Base-by-base conservation (phyloP, 1,140 invertebrate genomes). In the Nasonia giraulti region DNA sequence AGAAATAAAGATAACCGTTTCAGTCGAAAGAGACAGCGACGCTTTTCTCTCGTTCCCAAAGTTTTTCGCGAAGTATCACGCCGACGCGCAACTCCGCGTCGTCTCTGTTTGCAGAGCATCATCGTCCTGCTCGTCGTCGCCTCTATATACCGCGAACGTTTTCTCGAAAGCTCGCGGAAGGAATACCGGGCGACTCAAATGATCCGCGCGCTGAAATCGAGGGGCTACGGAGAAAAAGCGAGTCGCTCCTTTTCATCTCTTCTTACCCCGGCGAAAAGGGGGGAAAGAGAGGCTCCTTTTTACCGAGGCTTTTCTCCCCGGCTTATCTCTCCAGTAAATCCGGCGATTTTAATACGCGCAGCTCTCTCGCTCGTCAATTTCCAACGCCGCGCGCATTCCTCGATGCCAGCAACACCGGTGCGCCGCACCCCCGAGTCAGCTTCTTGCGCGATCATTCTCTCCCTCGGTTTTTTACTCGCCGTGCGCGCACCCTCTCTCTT, bases 341-440 rank as follows among this genome's bases (percentile, higher is more conserved):
- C 91, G 91, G 89, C 90, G 88, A 92, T 92, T 92, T 93, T 93
- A 92, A 93, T 92, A 93, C 92, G 91, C 91, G 89, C 91, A 27
- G 27, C 27, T 27, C 27, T 27, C 1, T 91, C 89, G 91, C 91
- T 91, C 88, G 89, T 90, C 91, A 92, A 92, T 92, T 92, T 92
- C 89, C 91, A 88, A 50, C 47, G 47, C 47, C 20, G 20, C 20
- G 86, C 91, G 90, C 91, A 91, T 92, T 92, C 90, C 88, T 83
- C 87, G 82, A 68, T 88, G 89, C 89, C 68, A 17, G 91, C 89
- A 89, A 89, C 89, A 88, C 88, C 88, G 17, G 76, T 76, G 11
- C 66, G 62, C 47, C 86, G 86, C 83, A 79, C 82, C 55, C 68
- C n/a, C 27, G 20, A 2, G 20, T 37, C 14, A 17, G 14, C 1